Evolutionary conservation across 2,888 invertebrate genomes (phyloP).

Genomic region (Microctonus hyperodae): DNA sequence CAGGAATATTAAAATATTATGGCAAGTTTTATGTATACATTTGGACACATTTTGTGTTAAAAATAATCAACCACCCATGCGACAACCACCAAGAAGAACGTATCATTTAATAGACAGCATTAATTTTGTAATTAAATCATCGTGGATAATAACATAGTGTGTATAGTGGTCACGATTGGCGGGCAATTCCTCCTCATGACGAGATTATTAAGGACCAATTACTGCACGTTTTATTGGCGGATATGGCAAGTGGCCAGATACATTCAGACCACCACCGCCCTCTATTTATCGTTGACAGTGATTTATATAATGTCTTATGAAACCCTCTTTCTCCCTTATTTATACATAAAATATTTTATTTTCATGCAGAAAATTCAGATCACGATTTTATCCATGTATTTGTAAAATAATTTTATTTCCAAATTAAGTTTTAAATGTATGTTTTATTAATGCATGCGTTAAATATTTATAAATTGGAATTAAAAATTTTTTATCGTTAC

Average conservation of each 20-base stretch:
- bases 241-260: constrained; percentile 48
- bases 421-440: background rate
- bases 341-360: background rate
- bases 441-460: background rate
- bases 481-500: no score
- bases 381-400: background rate
- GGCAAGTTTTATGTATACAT: background rate
- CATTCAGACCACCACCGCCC: constrained; percentile 50
- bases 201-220: constrained; percentile 63
- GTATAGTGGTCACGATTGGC: constrained; percentile 46
- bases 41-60: background rate
- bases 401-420: background rate
- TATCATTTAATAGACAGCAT: constrained; percentile 52
- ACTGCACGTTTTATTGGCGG: constrained; percentile 55
- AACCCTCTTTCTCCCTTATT: background rate
- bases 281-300: constrained; percentile 59
- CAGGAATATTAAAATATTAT: no score
- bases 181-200: constrained; percentile 59
- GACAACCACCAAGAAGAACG: constrained; percentile 9
- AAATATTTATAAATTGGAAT: background rate
- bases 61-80: constrained; percentile 10
- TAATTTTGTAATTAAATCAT: constrained; percentile 63
- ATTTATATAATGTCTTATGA: constrained; percentile 46
- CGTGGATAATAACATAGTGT: constrained; percentile 59
- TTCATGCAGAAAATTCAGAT: background rate